Percentiles rank a stretch among this genome's conserved stretches.
Conservation (phyloP, 1,140 invertebrate genomes). For the Caenorhabditis briggsae region DNA sequence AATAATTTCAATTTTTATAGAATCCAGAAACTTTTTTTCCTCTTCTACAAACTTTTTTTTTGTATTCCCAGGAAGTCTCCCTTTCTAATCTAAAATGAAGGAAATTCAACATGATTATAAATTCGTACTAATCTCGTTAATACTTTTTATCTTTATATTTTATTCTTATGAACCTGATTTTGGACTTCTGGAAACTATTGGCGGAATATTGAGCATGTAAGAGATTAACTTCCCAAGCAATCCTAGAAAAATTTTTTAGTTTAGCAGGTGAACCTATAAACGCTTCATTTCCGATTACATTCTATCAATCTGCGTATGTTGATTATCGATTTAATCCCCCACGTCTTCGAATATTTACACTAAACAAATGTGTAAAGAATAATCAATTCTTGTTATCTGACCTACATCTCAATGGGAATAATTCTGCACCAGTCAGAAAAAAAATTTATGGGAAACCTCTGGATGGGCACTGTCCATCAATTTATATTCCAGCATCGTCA, state of each 20-base stretch:
- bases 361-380: neutral
- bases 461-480: neutral
- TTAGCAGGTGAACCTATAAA: neutral
- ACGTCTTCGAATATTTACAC: constrained; percentile 18
- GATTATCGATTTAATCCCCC: neutral
- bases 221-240: neutral
- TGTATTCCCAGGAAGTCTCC: too few species aligned
- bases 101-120: too few species aligned
- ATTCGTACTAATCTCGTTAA: too few species aligned
- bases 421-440: too few species aligned
- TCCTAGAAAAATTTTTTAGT: neutral
- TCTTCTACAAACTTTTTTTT: too few species aligned
- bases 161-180: too few species aligned
- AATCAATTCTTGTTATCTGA: neutral
- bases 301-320: neutral
- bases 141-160: too few species aligned
- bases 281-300: neutral
- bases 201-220: too few species aligned
- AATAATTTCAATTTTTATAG: too few species aligned
- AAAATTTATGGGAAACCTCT: neutral
- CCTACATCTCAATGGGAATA: neutral
- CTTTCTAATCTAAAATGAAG: too few species aligned
- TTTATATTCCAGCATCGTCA: neutral
- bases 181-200: too few species aligned
- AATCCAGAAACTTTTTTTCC: too few species aligned